A percentile compares a stretch with the other conserved stretches of the same genome.
Conservation (phyloP, 2,113 vertebrate genomes). For the Pionites leucogaster region DNA sequence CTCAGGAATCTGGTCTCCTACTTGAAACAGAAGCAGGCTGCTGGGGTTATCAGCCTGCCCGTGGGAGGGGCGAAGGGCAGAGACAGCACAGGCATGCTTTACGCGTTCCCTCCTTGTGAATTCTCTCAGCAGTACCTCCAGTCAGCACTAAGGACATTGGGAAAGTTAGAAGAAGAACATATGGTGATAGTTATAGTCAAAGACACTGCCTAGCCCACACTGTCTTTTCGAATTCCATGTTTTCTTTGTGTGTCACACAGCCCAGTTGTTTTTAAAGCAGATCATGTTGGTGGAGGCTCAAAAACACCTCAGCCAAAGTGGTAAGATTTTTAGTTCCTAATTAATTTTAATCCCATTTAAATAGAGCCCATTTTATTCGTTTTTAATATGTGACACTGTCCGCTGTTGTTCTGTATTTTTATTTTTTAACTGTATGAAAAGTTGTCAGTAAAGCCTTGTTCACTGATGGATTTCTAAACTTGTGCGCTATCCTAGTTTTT, state of each 20-base stretch:
- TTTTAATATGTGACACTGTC: conserved; percentile 81
- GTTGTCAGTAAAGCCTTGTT: conserved; percentile 85
- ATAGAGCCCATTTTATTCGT: conserved; percentile 74
- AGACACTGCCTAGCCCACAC: conserved; percentile 86
- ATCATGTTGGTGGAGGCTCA: conserved; percentile 62
- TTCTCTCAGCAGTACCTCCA: conserved; percentile 97
- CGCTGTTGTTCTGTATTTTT: conserved; percentile 83
- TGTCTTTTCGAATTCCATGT: conserved; percentile 52
- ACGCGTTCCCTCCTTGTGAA: conserved; percentile 95
- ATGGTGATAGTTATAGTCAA: conserved; percentile 95
- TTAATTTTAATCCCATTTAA: conserved; percentile 75
- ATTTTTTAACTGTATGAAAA: conserved; percentile 83
- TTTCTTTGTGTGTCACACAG: conserved; percentile 71
- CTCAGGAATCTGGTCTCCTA: conserved; percentile 98
- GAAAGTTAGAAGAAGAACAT: conserved; percentile 94
- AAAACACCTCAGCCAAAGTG: conserved; percentile 56
- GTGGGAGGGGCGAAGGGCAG: conserved; percentile 88
- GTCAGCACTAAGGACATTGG: conserved; percentile 89
- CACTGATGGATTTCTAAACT: conserved; percentile 83
- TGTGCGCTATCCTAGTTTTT: conserved; percentile 73
- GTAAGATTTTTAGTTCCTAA: conserved; percentile 71
- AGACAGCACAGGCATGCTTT: conserved; percentile 91
- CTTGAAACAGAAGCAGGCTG: conserved; percentile 98
- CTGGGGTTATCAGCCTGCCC: conserved; percentile 94
- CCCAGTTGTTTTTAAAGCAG: conserved; percentile 70